Base-by-base conservation (phyloP, 2,797 vertebrate species). In the Ataeniobius toweri region DNA sequence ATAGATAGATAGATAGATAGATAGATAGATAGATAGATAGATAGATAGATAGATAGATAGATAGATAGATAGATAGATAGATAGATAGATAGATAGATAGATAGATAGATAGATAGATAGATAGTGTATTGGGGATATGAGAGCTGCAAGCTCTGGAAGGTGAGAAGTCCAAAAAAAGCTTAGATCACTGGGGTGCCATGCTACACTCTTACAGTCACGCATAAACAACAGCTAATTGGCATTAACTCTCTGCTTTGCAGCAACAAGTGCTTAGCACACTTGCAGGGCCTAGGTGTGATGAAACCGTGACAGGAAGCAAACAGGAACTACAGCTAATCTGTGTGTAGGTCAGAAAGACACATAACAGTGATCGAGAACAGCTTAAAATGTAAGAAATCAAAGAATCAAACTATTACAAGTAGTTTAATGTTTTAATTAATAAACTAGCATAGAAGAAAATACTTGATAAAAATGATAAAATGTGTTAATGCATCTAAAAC, bases 191-290 rank as follows among this genome's bases (percentile, higher is more conserved):
- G 72, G 79, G 73, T 75, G 78, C 59, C 73, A 3, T 71, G 76
- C 74, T 72, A 39, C 63, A 22, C 89, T 83, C 75, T 79, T 68
- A 79, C 85, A 86, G 78, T 89, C 86, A 83, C 76, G 86, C 39
- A 71, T 89, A 83, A 83, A 78, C 53, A 80, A 71, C 71, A 9
- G 56, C 61, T 89, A 83, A 91, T 88, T 83, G 73, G 87, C 84
- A 91, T 95, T 89, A 93, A 55, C 75, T 46, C 53, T 65, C 53
- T 85, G 82, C 78, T 84, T 89, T 75, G 71, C 81, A 80, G 73
- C 76, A 75, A 72, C 28, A 48, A 65, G 73, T 77, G 53, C 78
- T 92, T 93, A 92, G 73, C 88, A 88, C 81, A 88, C 85, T 91
- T 41, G 16, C 59, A 44, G 48, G 80, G 58, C 58, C 69, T 81